phyloP scores from a whole-genome alignment of 2,113 vertebrate species.

The Urocynchramus pylzowi region DNA sequence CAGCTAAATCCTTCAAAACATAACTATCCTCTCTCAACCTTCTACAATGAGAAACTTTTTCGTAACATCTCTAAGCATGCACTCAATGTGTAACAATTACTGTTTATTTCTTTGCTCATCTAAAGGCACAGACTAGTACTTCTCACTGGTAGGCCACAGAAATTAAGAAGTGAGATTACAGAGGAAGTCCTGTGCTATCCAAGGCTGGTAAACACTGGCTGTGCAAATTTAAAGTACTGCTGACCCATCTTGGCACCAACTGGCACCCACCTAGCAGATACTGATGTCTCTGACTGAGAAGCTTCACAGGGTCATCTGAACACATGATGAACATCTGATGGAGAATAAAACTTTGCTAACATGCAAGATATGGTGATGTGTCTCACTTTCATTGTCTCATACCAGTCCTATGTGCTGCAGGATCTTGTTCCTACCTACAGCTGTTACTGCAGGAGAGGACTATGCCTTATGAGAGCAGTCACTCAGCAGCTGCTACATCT shows the following conservation, averaged over 20 bases:
- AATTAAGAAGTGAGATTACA: not conserved
- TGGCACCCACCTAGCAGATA: not conserved
- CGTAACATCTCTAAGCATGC: not conserved
- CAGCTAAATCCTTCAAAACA: not conserved
- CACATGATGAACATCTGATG: not conserved
- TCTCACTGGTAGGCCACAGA: not conserved
- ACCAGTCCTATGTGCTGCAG: not conserved
- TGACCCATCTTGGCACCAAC: not conserved
- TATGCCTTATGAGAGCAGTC: not conserved
- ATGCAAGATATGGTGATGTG: not conserved
- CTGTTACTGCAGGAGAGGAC: not conserved
- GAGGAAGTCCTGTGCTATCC: not conserved
- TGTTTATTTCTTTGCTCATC: not conserved
- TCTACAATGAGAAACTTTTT: not conserved
- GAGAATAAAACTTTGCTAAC: not conserved
- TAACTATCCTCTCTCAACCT: not conserved
- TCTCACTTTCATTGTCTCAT: not conserved
- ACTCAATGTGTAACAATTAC: not conserved
- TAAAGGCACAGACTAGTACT: not conserved
- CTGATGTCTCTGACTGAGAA: not conserved
- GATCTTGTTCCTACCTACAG: not conserved
- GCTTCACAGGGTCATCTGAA: not conserved
- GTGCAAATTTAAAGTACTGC: not conserved
- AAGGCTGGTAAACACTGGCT: not conserved
- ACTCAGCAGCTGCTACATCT: not conserved